phyloP scores from a whole-genome alignment of 2,888 invertebrate species.

The Hymenopus coronatus region DNA sequence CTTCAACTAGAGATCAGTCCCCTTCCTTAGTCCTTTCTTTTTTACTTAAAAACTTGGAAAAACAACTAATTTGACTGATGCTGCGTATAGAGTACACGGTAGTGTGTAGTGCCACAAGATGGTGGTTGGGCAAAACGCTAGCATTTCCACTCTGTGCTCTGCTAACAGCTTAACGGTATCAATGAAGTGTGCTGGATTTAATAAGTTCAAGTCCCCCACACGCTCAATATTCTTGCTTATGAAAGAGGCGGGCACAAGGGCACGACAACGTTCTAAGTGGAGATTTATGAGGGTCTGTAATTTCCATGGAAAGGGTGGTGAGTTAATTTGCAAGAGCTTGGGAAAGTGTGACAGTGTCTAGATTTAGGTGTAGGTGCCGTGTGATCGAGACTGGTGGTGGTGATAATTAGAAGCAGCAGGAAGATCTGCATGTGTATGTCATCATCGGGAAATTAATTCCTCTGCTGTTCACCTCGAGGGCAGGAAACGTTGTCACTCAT shows the following conservation, averaged over 20 bases:
- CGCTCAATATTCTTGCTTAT: background rate
- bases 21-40: too few relatives aligned
- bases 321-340: background rate
- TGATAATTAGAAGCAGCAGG: background rate
- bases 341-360: background rate
- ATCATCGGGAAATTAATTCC: background rate
- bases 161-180: too few relatives aligned
- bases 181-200: too few relatives aligned
- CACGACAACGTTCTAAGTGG: background rate
- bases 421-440: background rate
- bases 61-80: too few relatives aligned
- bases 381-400: background rate
- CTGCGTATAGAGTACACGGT: too few relatives aligned
- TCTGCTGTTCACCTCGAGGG: background rate
- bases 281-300: background rate
- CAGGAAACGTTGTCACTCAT: too few relatives aligned
- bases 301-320: background rate
- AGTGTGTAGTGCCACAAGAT: too few relatives aligned
- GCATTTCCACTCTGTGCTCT: too few relatives aligned
- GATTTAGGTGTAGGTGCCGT: too few relatives aligned
- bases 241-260: background rate
- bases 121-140: too few relatives aligned
- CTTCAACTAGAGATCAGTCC: too few relatives aligned
- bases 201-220: background rate
- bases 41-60: too few relatives aligned